Evolutionary conservation across 2,888 invertebrate species (phyloP), one percentile per base, ranked within the genome.

Genomic region (Rhimphoctona megacephalus): DNA sequence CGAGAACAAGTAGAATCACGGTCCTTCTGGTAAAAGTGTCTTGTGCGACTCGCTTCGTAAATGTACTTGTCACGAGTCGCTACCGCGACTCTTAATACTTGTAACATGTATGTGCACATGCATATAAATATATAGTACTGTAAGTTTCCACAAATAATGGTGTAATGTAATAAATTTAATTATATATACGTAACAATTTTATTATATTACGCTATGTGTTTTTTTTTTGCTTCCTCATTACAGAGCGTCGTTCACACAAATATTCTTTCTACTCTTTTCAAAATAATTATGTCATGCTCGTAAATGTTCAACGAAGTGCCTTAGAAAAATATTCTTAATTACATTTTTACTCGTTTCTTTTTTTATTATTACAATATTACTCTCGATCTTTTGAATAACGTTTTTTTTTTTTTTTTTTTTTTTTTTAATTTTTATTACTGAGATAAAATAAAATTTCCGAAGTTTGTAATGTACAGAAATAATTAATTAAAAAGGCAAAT

Each of bases 201-300:
- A 78, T 78, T 52, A 25, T 61, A 74, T 61, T 74, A 43, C 22
- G 39, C 17, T 14, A 0, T 36, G 39, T 76, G 33, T 43, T 39
- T 33, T 43, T 61, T 22, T 36, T n/a, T 61, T 57, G 17, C 74
- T 84, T 79, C 77, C 52, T 81, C 81, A 61, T 64, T 57, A 80
- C n/a, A 17, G 79, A 74, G 30, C 79, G 39, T 78, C 19, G 64
- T 52, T 78, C 17, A 5, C 57, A 43, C 7, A 54, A 61, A 70
- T 52, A 9, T 19, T 52, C n/a, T 67, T 66, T 39, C 33, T 46
- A 33, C 43, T 36, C 7, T 46, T 66, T 36, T 64, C 43, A 22
- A 61, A 22, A 64, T 25, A 22, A 39, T 61, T 64, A 43, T 61
- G 39, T 33, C 39, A 39, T 11, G 39, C 30, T 76, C 39, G 43